These are phyloP conservation scores for Upupa epops DNA, from an alignment of 2,113 vertebrate genomes.

Conservation along the genomic window DNA sequence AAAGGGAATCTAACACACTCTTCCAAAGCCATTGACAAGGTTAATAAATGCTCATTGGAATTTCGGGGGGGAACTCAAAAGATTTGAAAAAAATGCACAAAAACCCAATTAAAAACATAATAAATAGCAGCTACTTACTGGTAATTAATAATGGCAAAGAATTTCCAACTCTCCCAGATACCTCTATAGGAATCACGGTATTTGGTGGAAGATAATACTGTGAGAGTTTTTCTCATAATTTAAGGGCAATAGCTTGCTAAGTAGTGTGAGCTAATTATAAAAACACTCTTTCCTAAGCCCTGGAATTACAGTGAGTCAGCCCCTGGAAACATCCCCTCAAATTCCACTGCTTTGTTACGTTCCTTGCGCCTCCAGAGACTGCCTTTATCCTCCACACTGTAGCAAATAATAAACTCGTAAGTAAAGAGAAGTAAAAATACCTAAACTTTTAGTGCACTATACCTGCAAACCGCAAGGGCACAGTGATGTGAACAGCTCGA, in stretches of 20 bases:
- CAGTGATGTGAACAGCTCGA: neutral
- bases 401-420: conserved; percentile 10
- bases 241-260: neutral
- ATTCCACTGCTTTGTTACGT: neutral
- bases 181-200: neutral
- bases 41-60: neutral
- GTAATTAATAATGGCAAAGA: neutral
- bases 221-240: neutral
- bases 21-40: neutral
- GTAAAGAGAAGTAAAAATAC: neutral
- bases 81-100: neutral
- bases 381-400: neutral
- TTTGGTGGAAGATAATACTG: neutral
- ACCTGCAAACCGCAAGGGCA: neutral
- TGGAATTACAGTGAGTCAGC: neutral
- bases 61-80: neutral
- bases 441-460: neutral
- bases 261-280: neutral
- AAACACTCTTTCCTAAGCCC: neutral
- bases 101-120: neutral
- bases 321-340: neutral
- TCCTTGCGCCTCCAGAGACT: neutral
- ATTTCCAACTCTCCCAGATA: neutral
- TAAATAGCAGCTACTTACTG: neutral
- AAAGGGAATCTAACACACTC: neutral